Evolutionary conservation across 2,888 invertebrate species (phyloP).

Genomic region (Andrena bicolor): DNA sequence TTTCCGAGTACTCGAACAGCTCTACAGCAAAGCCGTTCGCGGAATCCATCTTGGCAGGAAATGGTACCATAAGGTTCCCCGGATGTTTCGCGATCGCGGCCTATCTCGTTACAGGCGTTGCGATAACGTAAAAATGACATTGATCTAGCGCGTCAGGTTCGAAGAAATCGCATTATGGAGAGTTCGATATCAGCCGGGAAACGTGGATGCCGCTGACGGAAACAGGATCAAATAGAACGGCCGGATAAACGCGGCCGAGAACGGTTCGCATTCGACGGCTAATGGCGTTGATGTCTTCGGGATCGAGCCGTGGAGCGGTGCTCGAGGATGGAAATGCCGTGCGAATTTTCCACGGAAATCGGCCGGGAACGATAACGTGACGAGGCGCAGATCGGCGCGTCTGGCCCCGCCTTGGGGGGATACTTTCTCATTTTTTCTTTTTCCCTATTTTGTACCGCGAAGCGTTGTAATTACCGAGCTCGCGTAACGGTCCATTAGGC

Average conservation of each 20-base stretch:
- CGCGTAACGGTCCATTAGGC: constrained; percentile 65
- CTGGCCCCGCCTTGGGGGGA: background rate
- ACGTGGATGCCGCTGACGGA: constrained; percentile 8
- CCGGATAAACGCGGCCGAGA: no score
- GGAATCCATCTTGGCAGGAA: constrained; percentile 50
- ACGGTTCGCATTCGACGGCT: no score
- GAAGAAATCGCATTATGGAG: constrained; percentile 20
- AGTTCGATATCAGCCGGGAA: constrained; percentile 33
- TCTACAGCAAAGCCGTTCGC: constrained; percentile 32
- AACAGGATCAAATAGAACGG: constrained; percentile 2
- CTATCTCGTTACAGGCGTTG: constrained; percentile 9
- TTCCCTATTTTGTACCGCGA: background rate
- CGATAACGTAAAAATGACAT: constrained; percentile 40
- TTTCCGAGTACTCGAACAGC: no score
- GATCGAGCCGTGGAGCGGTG: no score
- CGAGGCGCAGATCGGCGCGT: background rate
- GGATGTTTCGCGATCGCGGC: constrained; percentile 38
- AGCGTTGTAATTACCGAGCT: constrained; percentile 51
- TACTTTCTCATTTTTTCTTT: background rate
- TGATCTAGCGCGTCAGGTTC: background rate
- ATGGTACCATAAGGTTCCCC: constrained; percentile 13
- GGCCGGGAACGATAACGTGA: no score
- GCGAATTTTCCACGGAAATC: no score
- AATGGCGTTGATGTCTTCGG: no score
- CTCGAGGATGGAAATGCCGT: no score